These are phyloP conservation scores for Lacanobia wlatinum DNA, from an alignment of 2,888 invertebrate species.

Conservation along the genomic window DNA sequence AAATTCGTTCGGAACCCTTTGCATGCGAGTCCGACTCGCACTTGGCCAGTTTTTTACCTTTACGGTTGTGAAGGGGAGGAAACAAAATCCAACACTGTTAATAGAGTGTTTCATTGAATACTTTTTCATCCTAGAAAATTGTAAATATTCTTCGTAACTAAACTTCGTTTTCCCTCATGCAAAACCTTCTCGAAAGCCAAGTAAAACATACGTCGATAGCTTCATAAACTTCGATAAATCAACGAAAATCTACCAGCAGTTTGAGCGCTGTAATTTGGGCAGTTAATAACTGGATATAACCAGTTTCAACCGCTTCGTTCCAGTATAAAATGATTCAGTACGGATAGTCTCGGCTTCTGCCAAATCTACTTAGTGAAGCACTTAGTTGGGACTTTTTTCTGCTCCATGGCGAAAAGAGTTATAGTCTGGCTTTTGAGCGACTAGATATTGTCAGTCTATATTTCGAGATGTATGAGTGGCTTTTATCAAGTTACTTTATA, in stretches of 20 bases:
- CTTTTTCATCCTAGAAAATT: neutral
- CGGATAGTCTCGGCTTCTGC: slow-evolving; percentile 67
- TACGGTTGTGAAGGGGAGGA: too few relatives aligned
- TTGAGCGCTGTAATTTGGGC: slow-evolving; percentile 65
- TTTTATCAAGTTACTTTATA: neutral
- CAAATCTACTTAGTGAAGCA: slow-evolving; percentile 80
- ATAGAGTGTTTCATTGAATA: neutral
- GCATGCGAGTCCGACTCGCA: too few relatives aligned
- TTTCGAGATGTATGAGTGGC: neutral
- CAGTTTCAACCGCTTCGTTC: slow-evolving; percentile 56
- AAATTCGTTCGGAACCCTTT: too few relatives aligned
- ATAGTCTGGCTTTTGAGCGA: slow-evolving; percentile 11
- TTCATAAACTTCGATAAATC: slow-evolving; percentile 41
- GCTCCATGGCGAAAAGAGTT: slow-evolving; percentile 21
- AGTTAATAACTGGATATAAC: slow-evolving; percentile 71
- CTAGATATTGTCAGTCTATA: slow-evolving; percentile 6
- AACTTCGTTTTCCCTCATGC: neutral
- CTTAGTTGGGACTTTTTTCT: slow-evolving; percentile 68
- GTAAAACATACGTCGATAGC: slow-evolving; percentile 16
- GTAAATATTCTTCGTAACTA: neutral
- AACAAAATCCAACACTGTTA: too few relatives aligned
- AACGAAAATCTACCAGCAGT: slow-evolving; percentile 50
- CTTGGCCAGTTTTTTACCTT: too few relatives aligned
- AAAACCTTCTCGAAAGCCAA: neutral
- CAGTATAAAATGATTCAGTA: slow-evolving; percentile 69